Percentiles rank a stretch among this genome's conserved stretches.
These are phyloP conservation scores for Okapia johnstoni DNA, from an alignment of 2,113 vertebrate genomes.

Conservation along the genomic window DNA sequence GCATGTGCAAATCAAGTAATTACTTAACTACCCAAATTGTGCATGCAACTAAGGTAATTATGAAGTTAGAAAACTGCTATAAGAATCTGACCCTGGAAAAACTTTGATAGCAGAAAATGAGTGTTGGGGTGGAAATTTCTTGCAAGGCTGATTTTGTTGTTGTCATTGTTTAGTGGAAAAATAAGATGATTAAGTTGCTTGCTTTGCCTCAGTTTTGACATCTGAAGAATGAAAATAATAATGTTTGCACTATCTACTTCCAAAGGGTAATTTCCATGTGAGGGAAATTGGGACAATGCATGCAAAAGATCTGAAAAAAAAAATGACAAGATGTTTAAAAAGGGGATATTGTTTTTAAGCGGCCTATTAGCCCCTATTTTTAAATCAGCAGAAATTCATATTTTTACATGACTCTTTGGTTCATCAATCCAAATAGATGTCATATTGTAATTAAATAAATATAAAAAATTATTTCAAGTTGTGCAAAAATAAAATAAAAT, in stretches of 20 bases:
- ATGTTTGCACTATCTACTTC: not conserved
- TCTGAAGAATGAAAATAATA: constrained; percentile 57
- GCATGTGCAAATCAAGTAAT: constrained; percentile 76
- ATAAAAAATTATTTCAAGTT: not conserved
- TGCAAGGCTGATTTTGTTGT: constrained; percentile 60
- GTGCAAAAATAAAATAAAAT: not conserved
- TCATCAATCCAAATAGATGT: not conserved
- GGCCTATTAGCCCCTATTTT: not conserved
- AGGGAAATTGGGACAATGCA: not conserved
- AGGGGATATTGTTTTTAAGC: not conserved
- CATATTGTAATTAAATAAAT: not conserved
- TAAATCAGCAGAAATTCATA: not conserved
- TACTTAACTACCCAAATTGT: constrained; percentile 75
- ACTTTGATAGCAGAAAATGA: constrained; percentile 69
- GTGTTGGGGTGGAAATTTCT: constrained; percentile 48
- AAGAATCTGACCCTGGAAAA: constrained; percentile 68
- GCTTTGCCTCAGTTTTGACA: constrained; percentile 28
- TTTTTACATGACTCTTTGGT: not conserved
- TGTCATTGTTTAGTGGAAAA: constrained; percentile 34
- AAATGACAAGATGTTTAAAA: not conserved
- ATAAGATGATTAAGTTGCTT: constrained; percentile 46
- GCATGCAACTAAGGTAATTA: constrained; percentile 73
- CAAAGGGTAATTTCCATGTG: not conserved
- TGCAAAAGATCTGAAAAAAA: not conserved
- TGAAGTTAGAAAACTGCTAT: constrained; percentile 67